These are phyloP conservation scores for Charadrius vociferus DNA, from an alignment of 2,113 vertebrate species.

Conservation along the genomic window DNA sequence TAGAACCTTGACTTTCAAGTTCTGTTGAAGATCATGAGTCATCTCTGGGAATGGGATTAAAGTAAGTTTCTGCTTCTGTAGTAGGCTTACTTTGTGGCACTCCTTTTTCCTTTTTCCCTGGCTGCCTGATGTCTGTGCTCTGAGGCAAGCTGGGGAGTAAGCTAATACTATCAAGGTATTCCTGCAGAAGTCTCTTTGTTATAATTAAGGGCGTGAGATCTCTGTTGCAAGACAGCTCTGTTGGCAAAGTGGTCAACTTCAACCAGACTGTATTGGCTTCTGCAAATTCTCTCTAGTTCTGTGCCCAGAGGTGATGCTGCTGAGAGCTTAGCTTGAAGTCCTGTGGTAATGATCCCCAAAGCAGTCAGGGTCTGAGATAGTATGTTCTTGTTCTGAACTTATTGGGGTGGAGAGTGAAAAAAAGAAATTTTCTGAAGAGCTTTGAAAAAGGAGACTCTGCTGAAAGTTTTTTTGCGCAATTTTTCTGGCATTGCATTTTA, in stretches of 20 bases:
- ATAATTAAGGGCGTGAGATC: background rate
- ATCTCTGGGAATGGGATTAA: slow-evolving; percentile 54
- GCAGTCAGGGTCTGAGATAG: background rate
- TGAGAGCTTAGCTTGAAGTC: background rate
- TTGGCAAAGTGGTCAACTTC: background rate
- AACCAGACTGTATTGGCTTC: background rate
- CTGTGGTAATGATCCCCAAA: background rate
- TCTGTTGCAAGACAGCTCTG: background rate
- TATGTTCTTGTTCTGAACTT: background rate
- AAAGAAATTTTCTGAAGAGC: background rate
- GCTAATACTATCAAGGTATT: background rate
- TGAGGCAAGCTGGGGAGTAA: background rate
- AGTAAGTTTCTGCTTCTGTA: background rate
- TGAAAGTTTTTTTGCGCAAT: background rate
- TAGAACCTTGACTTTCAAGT: slow-evolving; percentile 41
- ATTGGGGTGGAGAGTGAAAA: background rate
- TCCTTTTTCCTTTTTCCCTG: background rate
- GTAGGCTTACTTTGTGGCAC: background rate
- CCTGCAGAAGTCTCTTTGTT: background rate
- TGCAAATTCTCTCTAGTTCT: background rate
- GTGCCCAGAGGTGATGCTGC: background rate
- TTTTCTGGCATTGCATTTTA: background rate
- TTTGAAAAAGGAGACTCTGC: background rate
- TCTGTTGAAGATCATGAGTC: background rate
- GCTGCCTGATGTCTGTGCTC: background rate